phyloP scores from a whole-genome alignment of 2,797 vertebrate genomes.

The Tympanoctomys barrerae region DNA sequence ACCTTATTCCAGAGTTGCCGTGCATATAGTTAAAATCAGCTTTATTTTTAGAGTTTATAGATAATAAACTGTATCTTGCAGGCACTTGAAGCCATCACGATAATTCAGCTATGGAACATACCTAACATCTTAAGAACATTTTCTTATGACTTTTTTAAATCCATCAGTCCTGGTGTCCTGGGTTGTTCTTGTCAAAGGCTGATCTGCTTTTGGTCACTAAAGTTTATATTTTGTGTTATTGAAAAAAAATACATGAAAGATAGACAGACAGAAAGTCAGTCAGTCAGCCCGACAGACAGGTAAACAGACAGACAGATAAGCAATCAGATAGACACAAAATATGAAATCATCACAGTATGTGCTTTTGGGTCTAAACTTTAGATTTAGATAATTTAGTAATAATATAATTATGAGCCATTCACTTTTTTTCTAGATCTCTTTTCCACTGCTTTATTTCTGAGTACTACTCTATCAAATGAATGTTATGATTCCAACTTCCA shows the following conservation, averaged over 20 bases:
- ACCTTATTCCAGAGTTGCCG: neutral
- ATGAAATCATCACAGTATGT: neutral
- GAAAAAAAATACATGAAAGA: neutral
- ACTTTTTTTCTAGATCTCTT: neutral
- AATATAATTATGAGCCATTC: neutral
- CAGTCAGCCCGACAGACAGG: no score
- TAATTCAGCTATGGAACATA: neutral
- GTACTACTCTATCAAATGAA: neutral
- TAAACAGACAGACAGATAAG: no score
- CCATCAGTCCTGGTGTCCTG: neutral
- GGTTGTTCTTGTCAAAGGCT: neutral
- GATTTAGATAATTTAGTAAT: neutral
- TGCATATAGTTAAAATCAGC: neutral
- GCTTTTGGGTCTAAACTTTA: neutral
- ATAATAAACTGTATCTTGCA: neutral
- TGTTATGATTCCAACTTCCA: neutral
- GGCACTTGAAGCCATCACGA: neutral
- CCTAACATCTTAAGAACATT: neutral
- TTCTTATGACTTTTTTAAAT: neutral
- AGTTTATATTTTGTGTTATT: neutral
- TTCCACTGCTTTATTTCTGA: neutral
- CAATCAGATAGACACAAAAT: no score
- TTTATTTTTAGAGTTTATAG: neutral
- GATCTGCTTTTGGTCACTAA: neutral
- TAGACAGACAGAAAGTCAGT: no score